Base-by-base conservation (phyloP, 23 tunicate species). In the Ciona savignyi region DNA sequence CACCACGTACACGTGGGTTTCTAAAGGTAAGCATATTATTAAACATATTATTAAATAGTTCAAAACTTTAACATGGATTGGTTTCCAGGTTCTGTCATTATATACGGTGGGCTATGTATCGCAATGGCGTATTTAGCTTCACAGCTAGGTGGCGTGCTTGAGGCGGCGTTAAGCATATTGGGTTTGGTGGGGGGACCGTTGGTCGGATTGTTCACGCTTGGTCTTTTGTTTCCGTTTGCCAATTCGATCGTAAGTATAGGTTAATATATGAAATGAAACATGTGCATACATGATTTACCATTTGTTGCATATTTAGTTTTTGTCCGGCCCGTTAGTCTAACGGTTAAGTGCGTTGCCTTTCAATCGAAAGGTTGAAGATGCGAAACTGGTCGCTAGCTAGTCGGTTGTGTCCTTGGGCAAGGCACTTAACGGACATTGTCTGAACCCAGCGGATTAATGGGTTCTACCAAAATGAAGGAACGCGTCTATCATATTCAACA, bases 91-190 rank as follows among this genome's bases (percentile, higher is more conserved):
- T 30, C 74, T 23, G 87, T 35, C n/a, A 60, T 83, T 1, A 0
- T 51, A 70, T 76, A 42, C 31, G 87, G 87, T 22, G 29, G 48
- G 31, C 71, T 68, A 2, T 67, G 80, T 31, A 76, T 83, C 29
- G 87, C 69, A 49, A 83, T 76, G 81, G 87, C 87, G 20, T 83
- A 48, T 2, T 4, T 83, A 0, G 81, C 87, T 0, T 75, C 81
- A 0, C 75, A 75, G 28, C 72, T 83, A n/a, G 81, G 81, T 24
- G 87, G 76, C 23, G 75, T 83, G 15, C 48, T 83, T 35, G 73
- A 83, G 74, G 87, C 87, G 56, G 87, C 87, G 23, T 33, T 83
- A 15, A 83, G 81, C 67, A 76, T 83, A 30, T 67, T 76, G 0
- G 81, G 87, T 35, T 23, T 83, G 20, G 63, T 76, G 24, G 81